Percentiles rank a stretch among this genome's conserved stretches.
Evolutionary conservation across 2,113 vertebrate species (phyloP).

Genomic region (Cervus canadensis): DNA sequence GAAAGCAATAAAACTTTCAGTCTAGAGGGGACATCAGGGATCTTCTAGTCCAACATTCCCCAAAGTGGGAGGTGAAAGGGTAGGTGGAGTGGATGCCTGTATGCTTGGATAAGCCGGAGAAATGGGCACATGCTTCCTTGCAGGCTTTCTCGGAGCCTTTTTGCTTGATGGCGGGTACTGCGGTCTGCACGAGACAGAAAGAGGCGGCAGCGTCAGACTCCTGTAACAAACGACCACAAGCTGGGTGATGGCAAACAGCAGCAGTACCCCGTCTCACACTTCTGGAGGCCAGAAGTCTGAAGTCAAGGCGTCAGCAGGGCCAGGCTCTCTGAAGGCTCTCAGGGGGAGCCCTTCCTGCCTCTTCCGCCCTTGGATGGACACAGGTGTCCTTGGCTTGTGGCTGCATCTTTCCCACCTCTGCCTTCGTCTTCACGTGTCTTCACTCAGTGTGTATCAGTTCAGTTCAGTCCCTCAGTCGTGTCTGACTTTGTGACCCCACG

Average conservation of each 20-base stretch:
- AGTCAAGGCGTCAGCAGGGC: rapidly evolving
- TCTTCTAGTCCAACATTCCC: background rate
- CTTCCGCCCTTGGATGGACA: background rate
- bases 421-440: background rate
- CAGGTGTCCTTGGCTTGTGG: background rate
- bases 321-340: background rate
- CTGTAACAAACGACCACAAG: rapidly evolving
- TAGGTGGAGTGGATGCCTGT: background rate
- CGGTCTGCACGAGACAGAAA: background rate
- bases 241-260: too few species aligned
- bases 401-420: background rate
- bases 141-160: background rate
- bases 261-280: background rate
- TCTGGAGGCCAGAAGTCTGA: background rate
- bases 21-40: background rate
- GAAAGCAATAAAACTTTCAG: background rate
- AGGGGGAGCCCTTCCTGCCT: background rate
- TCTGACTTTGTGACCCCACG: background rate
- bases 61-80: background rate
- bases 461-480: background rate
- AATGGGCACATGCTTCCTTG: rapidly evolving
- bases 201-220: rapidly evolving
- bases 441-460: background rate
- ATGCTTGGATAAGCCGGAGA: rapidly evolving
- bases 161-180: rapidly evolving